phyloP scores from a whole-genome alignment of 2,888 invertebrate species.

The Helobdella robusta region DNA sequence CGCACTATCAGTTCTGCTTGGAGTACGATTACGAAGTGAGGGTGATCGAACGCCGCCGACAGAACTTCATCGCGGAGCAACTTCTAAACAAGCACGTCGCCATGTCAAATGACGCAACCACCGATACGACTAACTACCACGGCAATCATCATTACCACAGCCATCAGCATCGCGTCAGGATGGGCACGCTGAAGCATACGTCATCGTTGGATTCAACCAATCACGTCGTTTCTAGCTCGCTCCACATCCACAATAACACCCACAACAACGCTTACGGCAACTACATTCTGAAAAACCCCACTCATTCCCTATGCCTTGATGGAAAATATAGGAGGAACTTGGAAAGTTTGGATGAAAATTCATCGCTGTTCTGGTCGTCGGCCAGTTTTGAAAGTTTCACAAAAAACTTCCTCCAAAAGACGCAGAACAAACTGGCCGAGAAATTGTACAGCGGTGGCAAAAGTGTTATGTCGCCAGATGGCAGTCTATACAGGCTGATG shows the following conservation, averaged over 20 bases:
- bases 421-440: constrained; percentile 19
- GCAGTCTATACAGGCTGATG: too few relatives aligned
- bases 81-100: constrained; percentile 31
- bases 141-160: neutral
- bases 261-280: neutral
- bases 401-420: constrained; percentile 16
- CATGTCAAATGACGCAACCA: constrained; percentile 19
- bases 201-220: neutral
- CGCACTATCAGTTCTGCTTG: constrained; percentile 69
- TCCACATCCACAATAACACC: neutral
- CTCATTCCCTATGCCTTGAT: neutral
- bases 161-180: too few relatives aligned
- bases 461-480: too few relatives aligned
- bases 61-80: constrained; percentile 29
- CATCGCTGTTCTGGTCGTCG: constrained; percentile 19
- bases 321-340: neutral
- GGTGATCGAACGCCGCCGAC: constrained; percentile 26
- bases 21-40: constrained; percentile 50
- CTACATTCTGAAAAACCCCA: constrained; percentile 2
- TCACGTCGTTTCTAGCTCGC: neutral
- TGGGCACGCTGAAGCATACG: neutral
- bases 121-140: constrained; percentile 21
- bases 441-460: too few relatives aligned
- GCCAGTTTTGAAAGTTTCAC: constrained; percentile 13
- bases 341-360: constrained; percentile 13